Base-by-base conservation (phyloP, 92 coral and sea anemone genomes). In the Porites rus region DNA sequence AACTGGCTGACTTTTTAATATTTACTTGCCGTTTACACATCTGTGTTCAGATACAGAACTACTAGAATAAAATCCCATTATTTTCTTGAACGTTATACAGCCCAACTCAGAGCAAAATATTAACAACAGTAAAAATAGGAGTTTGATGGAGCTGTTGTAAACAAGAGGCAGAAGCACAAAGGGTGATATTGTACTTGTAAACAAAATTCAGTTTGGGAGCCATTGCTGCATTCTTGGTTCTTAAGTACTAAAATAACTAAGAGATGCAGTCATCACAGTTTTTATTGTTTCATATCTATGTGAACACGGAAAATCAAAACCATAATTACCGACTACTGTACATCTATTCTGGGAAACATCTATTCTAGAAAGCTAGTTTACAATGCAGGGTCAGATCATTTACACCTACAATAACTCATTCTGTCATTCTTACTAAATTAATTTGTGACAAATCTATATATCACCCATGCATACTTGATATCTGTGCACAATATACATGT, bases 191-290 rank as follows among this genome's bases (percentile, higher is more conserved):
- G 62, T 22, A 11, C 60, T 38, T 38, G 46, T 38, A 38, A 38
- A 38, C 46, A 38, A 38, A 38, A 38, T 38, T 38, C 8, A 25
- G 11, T 21, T 25, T 20, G 59, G 2, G 25, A n/a, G 18, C 1
- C 68, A 2, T 58, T 14, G 7, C 52, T 25, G 10, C 20, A 24
- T n/a, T 74, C 24, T 53, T 21, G 24, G 4, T 25, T 13, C 17
- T 79, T 10, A 65, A 65, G 63, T 51, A 50, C 51, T 8, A 6
- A 79, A 79, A 62, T 65, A 74, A 70, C 63, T 65, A 3, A 65
- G 54, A 19, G 62, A 65, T 12, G 66, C n/a, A 64, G 46, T 38
- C 46, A 38, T 4, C 46, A 38, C 46, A 38, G 46, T 38, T 38
- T 38, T 38, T 38, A 38, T 38, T 38, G 46, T 38, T 38, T 38